Conservation (phyloP, 2,797 vertebrate genomes). For the Sciurus carolinensis region DNA sequence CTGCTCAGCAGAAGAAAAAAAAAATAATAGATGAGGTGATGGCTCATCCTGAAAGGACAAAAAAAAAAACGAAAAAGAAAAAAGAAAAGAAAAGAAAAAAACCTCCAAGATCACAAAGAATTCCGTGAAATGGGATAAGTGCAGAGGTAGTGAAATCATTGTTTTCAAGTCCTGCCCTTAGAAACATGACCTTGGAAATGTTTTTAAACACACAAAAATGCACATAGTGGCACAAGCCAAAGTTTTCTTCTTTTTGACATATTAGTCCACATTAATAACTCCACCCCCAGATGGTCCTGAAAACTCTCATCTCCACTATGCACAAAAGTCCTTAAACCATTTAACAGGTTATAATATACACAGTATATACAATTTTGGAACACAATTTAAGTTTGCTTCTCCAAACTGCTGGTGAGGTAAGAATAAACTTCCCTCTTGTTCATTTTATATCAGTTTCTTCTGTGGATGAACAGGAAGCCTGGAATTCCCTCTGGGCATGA, state of each 20-base stretch:
- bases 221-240: not conserved
- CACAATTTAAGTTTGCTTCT: constrained; percentile 1
- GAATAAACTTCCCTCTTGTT: not conserved
- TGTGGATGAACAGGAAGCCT: not conserved
- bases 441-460: not conserved
- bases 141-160: not conserved
- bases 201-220: constrained; percentile 53
- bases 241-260: not conserved
- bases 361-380: constrained; percentile 17
- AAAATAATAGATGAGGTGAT: not conserved
- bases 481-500: not conserved
- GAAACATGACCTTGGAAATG: constrained; percentile 33
- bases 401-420: not conserved
- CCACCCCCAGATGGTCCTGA: not conserved
- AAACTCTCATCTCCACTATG: not conserved
- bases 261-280: constrained; percentile 12
- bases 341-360: not conserved
- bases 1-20: constrained; percentile 19
- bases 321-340: not conserved
- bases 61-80: not conserved
- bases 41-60: not conserved
- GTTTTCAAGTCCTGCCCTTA: constrained; percentile 18
- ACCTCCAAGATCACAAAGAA: not conserved
- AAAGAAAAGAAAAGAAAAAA: not conserved
- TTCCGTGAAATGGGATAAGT: accelerated